These are phyloP conservation scores for Thamnophis sirtalis DNA, from an alignment of 2,113 vertebrate species.

Conservation along the genomic window DNA sequence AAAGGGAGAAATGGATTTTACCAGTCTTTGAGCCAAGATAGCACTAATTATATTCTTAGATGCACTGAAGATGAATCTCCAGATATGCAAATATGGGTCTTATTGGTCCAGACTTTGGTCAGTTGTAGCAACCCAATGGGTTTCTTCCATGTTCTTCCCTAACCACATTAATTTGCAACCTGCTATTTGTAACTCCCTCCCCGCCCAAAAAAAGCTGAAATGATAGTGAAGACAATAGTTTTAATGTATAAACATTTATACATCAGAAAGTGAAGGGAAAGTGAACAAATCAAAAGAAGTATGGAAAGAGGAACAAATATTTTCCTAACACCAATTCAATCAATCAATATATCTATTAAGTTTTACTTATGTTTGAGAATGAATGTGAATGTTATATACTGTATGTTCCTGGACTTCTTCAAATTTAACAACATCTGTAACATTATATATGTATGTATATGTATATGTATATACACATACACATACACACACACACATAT, in stretches of 20 bases:
- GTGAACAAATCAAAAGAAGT: slow-evolving; percentile 36
- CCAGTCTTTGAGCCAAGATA: not conserved
- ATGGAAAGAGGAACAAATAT: slow-evolving; percentile 42
- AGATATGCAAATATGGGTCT: not conserved
- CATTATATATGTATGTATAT: no score
- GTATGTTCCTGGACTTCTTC: no score
- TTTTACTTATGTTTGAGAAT: slow-evolving; percentile 33
- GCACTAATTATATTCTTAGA: not conserved
- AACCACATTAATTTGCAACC: not conserved
- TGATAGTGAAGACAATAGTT: slow-evolving; percentile 53
- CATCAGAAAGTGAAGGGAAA: slow-evolving; percentile 51
- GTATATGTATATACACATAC: no score
- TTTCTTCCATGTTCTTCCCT: not conserved
- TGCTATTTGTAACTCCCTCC: not conserved
- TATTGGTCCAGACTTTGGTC: not conserved
- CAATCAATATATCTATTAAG: slow-evolving; percentile 33
- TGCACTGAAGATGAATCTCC: not conserved
- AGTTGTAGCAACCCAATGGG: not conserved
- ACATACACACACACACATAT: no score
- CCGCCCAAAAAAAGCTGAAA: slow-evolving; percentile 3
- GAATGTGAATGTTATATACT: not conserved
- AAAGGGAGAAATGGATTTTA: not conserved
- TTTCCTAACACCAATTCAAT: slow-evolving; percentile 50
- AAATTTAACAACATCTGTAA: no score
- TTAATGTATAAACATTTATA: slow-evolving; percentile 41